phyloP scores from a whole-genome alignment of 2,797 vertebrate genomes.

The Myotis planiceps region DNA sequence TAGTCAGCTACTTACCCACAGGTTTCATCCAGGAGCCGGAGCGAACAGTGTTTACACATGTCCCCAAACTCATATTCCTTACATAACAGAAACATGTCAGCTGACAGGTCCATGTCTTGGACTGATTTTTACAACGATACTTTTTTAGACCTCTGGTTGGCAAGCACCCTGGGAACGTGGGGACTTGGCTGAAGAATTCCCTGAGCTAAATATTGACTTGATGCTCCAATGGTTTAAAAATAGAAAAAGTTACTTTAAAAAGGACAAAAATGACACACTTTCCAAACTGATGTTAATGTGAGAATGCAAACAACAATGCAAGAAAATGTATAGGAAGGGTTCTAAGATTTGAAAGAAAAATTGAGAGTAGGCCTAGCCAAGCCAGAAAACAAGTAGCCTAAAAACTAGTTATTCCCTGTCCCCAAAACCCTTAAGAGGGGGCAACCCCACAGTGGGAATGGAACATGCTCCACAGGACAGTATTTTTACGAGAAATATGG shows the following conservation, averaged over 20 bases:
- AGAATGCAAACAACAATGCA: not conserved
- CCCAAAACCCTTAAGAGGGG: not conserved
- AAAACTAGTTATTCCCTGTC: not conserved
- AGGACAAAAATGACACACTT: constrained; percentile 24
- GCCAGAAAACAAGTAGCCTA: not conserved
- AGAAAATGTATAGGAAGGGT: not conserved
- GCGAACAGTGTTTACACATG: not conserved
- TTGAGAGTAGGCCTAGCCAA: not conserved
- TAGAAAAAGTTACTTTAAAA: constrained; percentile 42
- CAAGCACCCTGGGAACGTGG: constrained; percentile 39
- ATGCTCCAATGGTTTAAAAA: constrained; percentile 37
- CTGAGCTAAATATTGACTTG: constrained; percentile 5
- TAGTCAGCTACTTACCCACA: not conserved
- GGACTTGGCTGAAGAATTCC: not conserved
- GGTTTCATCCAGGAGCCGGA: not conserved
- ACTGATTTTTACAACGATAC: not conserved
- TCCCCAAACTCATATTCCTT: not conserved
- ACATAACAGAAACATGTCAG: not conserved
- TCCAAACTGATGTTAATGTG: not conserved
- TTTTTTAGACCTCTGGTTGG: constrained; percentile 1
- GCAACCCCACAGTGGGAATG: not conserved
- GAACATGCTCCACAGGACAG: not conserved
- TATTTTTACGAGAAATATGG: not conserved
- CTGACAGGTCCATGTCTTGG: not conserved
- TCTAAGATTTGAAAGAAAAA: not conserved